phyloP scores from a whole-genome alignment of 2,113 vertebrate genomes.

The Pelusios castaneus region DNA sequence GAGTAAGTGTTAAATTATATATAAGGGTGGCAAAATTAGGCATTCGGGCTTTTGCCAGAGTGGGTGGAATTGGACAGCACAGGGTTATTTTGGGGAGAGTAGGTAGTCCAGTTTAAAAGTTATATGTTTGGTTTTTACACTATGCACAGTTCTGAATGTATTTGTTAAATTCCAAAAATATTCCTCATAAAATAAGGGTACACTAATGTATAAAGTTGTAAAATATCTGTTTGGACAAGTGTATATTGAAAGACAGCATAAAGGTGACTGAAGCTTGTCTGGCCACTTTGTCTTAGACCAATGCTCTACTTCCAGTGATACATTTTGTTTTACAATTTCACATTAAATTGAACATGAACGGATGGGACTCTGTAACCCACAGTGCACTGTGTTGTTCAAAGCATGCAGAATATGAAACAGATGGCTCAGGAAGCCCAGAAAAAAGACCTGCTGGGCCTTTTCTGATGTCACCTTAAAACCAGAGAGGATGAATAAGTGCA shows the following conservation, averaged over 20 bases:
- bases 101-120: conserved; percentile 29
- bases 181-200: not conserved
- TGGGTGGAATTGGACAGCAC: not conserved
- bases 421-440: conserved; percentile 39
- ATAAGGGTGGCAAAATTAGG: not conserved
- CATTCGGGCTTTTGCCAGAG: not conserved
- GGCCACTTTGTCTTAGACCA: not conserved
- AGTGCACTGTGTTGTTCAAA: conserved; percentile 24
- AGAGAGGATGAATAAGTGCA: conserved; percentile 32
- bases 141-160: not conserved
- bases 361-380: not conserved
- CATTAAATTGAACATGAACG: conserved; percentile 10
- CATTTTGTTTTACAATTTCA: conserved; percentile 32
- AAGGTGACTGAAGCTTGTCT: not conserved
- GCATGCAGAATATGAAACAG: conserved; percentile 38
- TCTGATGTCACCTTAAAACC: conserved; percentile 46
- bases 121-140: not conserved
- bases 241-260: not conserved
- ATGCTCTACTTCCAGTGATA: not conserved
- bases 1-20: not conserved
- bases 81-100: fast-evolving
- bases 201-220: not conserved
- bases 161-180: not conserved
- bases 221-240: not conserved
- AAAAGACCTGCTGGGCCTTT: conserved; percentile 54